Evolutionary conservation across 2,888 invertebrate genomes (phyloP).

Genomic region (Pantelozetes paolii): DNA sequence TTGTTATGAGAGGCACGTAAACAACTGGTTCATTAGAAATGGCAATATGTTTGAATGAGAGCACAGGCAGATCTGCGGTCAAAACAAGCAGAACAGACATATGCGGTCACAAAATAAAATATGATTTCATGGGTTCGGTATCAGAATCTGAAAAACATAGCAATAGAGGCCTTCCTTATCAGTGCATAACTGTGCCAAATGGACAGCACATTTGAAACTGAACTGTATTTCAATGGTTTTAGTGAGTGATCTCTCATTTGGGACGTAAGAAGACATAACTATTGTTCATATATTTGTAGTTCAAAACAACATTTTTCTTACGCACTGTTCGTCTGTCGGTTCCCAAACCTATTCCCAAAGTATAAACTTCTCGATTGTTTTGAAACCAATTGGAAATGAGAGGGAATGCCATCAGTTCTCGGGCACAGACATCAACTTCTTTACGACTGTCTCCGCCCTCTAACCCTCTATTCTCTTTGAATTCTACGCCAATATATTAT

Average conservation of each 20-base stretch:
- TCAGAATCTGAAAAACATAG: neutral
- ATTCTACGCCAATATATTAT: slow-evolving; percentile 24
- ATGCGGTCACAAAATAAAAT: slow-evolving; percentile 29
- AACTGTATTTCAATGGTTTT: slow-evolving; percentile 20
- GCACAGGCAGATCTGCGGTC: neutral
- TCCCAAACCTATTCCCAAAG: neutral
- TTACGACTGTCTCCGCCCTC: slow-evolving; percentile 27
- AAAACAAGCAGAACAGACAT: neutral
- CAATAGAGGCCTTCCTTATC: neutral
- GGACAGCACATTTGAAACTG: neutral
- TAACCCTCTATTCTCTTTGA: slow-evolving; percentile 23
- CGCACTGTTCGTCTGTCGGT: neutral
- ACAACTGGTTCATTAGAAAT: slow-evolving; percentile 26
- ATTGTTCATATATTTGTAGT: slow-evolving; percentile 23
- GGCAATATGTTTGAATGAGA: neutral
- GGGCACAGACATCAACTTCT: slow-evolving; percentile 20
- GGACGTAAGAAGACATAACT: too few relatives aligned
- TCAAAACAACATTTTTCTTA: neutral
- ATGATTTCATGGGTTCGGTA: neutral
- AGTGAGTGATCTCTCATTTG: slow-evolving; percentile 25
- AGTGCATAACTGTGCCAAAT: slow-evolving; percentile 1
- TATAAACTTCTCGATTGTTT: slow-evolving; percentile 23
- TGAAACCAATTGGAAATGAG: neutral
- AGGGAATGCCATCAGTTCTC: slow-evolving; percentile 3
- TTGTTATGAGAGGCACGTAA: slow-evolving; percentile 2